phyloP scores from a whole-genome alignment of 1,140 invertebrate species.

The Diorhabda elongata region DNA sequence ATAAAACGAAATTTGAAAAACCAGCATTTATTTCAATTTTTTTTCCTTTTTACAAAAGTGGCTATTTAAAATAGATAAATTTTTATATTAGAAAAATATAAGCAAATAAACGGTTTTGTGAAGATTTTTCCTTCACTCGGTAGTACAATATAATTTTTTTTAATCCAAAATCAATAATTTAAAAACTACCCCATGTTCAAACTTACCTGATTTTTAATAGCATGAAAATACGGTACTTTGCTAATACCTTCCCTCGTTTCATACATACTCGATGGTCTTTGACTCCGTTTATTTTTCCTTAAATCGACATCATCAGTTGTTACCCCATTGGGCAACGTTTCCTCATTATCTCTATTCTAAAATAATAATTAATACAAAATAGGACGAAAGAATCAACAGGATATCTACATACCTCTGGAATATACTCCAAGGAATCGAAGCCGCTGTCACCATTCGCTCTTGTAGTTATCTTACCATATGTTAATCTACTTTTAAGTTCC shows the following conservation, averaged over 20 bases:
- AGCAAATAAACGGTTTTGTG: too few species aligned
- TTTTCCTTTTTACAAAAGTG: too few species aligned
- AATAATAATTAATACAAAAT: background rate
- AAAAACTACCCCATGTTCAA: too few species aligned
- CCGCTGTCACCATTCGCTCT: constrained; percentile 33
- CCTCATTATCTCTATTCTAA: constrained; percentile 14
- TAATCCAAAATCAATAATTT: too few species aligned
- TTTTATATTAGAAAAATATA: too few species aligned
- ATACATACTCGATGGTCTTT: constrained; percentile 81
- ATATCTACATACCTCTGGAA: constrained; percentile 25
- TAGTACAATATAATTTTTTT: too few species aligned
- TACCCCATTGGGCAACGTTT: constrained; percentile 17
- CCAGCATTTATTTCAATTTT: too few species aligned
- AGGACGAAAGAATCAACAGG: too few species aligned
- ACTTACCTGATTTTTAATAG: constrained; percentile 63
- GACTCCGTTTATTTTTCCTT: constrained; percentile 46
- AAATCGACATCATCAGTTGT: constrained; percentile 18
- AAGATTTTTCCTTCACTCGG: too few species aligned
- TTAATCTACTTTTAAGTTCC: constrained; percentile 56
- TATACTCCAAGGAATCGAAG: constrained; percentile 35
- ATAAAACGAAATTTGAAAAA: too few species aligned
- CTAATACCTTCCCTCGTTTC: constrained; percentile 68
- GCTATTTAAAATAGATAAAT: too few species aligned
- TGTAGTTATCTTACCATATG: constrained; percentile 31
- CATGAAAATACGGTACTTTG: constrained; percentile 58